Conservation (phyloP, 1,140 invertebrate species). For the Aleiodes sp. region DNA sequence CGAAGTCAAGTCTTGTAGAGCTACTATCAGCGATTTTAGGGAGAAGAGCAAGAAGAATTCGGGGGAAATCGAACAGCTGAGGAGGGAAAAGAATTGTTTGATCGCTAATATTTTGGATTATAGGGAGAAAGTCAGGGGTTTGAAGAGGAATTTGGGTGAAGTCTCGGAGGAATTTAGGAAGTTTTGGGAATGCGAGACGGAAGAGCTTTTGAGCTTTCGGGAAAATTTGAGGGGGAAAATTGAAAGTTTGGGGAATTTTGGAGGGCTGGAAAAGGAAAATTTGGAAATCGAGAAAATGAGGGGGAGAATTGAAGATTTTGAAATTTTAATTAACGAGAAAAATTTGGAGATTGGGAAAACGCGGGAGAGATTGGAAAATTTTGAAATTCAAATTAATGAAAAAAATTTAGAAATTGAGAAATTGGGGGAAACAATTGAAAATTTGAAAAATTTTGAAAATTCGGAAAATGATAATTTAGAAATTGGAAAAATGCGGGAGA, state of each 20-base stretch:
- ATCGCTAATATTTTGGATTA: constrained; percentile 43
- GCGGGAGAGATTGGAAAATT: not conserved
- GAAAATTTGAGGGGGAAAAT: not conserved
- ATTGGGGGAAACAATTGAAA: not conserved
- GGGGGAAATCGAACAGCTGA: constrained; percentile 36
- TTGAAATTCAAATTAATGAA: constrained; percentile 1
- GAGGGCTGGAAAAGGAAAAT: not conserved
- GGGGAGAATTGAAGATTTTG: not conserved
- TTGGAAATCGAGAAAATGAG: constrained; percentile 14
- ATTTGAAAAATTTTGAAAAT: not conserved
- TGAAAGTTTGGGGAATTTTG: not conserved
- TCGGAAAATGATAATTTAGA: constrained; percentile 18
- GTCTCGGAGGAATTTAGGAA: not conserved
- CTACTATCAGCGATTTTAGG: constrained; percentile 43
- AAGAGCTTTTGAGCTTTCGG: not conserved
- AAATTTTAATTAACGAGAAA: not conserved
- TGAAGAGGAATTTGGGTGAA: constrained; percentile 41
- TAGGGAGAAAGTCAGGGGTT: constrained; percentile 31
- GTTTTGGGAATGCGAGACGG: not conserved
- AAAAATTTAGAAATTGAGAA: constrained; percentile 6
- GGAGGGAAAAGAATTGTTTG: constrained; percentile 45
- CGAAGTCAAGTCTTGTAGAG: constrained; percentile 44
- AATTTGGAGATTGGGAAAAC: not conserved
- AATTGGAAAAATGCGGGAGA: constrained; percentile 27
- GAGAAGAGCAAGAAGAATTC: constrained; percentile 34